Evolutionary conservation across 2,888 invertebrate species (phyloP), one percentile per base, ranked within the genome.

Genomic region (Sicus ferrugineus): DNA sequence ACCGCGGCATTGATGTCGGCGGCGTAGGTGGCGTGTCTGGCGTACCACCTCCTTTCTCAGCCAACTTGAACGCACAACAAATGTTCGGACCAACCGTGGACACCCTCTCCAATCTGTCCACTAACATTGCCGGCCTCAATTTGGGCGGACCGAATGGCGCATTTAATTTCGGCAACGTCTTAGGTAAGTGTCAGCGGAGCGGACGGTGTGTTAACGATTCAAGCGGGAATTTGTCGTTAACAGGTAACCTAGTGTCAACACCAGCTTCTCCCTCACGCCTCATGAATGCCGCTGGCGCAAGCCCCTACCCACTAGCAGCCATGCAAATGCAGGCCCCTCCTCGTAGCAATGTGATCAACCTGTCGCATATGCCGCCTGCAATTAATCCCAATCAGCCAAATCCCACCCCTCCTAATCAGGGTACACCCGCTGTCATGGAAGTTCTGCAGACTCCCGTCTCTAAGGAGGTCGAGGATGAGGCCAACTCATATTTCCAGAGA

Each of bases 391-490:
- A 34, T n/a, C 76, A 75, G 46, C 79, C 82, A 1, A 75, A 82
- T 34, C 80, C 79, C 14, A 77, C 82, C 21, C 76, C 82, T 5
- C 83, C 82, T 0, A 83, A 84, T 76, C 79, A 81, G 0, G 83
- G 77, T 52, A 84, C 80, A 70, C 79, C 89, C 67, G 88, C 93
- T 58, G 88, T 93, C 58, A 93, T 94, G 80, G 91, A 93, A 0
- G 96, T 96, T 77, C 90, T 94, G 79, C 89, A 91, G 74, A 91
- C 90, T 72, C 91, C 90, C 69, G 94, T 97, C 7, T 92, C 96
- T 0, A 96, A 97, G 84, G 98, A 98, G 81, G 94, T 98, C 52
- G 99, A 99, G 85, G 98, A 98, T 82, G 98, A 99, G 87, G 99
- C 98, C 0, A 99, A 99, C 83, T 93, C 96, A 66, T 99, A 98